These are phyloP conservation scores for Eretmochelys imbricata DNA, from an alignment of 2,113 vertebrate species.

Conservation along the genomic window DNA sequence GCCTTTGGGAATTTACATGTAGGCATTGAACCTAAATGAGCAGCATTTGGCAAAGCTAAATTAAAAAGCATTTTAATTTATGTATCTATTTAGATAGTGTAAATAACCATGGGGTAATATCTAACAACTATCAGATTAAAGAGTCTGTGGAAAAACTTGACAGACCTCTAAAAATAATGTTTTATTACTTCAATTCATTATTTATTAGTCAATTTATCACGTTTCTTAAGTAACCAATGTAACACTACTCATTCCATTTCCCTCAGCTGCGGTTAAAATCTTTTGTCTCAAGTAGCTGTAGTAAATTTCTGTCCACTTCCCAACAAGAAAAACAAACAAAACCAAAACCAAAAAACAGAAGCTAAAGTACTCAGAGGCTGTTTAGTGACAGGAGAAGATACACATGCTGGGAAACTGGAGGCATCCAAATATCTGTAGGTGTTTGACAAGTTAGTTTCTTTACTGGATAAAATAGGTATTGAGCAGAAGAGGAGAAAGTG, in stretches of 20 bases:
- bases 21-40: background rate
- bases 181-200: background rate
- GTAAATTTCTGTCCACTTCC: background rate
- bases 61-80: background rate
- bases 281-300: background rate
- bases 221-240: background rate
- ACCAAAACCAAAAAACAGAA: background rate
- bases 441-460: background rate
- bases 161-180: background rate
- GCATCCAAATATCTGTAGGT: rapidly evolving
- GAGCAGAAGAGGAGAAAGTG: background rate
- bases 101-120: background rate
- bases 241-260: background rate
- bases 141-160: background rate
- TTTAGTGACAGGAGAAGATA: background rate
- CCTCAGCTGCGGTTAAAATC: background rate
- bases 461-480: background rate
- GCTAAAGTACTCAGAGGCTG: background rate
- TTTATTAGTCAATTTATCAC: background rate
- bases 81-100: background rate
- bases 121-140: background rate
- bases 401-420: background rate
- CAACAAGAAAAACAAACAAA: background rate
- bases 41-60: background rate
- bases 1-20: background rate